Percentiles rank a stretch among this genome's conserved stretches.
phyloP scores from a whole-genome alignment of 1,140 invertebrate genomes.

The Neomicropteryx cornuta region DNA sequence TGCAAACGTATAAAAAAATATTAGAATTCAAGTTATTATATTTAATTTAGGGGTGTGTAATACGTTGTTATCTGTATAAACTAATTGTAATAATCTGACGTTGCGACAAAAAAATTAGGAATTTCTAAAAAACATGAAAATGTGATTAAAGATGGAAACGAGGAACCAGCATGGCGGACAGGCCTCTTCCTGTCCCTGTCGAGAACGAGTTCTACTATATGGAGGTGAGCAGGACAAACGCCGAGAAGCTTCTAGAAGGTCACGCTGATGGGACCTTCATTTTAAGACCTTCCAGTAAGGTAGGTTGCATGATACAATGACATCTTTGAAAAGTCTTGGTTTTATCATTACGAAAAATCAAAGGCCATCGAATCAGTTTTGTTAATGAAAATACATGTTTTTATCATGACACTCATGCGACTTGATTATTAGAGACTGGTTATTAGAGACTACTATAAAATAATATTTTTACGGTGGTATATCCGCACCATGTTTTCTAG shows the following conservation, averaged over 20 bases:
- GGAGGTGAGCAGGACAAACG: conserved; percentile 32
- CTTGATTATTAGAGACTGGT: background rate
- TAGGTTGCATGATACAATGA: conserved; percentile 8
- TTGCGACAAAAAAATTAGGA: no score
- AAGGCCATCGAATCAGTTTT: background rate
- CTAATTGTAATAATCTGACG: no score
- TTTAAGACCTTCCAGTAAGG: conserved; percentile 35
- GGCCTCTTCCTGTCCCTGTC: conserved; percentile 35
- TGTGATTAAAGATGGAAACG: background rate
- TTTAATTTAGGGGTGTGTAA: no score
- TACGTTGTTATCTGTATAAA: no score
- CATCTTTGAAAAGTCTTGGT: background rate
- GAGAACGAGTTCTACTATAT: conserved; percentile 37
- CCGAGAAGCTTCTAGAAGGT: conserved; percentile 29
- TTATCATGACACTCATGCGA: background rate
- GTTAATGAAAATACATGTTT: background rate
- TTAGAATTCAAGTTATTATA: no score
- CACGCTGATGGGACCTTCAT: conserved; percentile 35
- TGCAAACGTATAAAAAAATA: no score
- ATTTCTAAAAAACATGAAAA: background rate
- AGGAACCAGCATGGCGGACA: conserved; percentile 26
- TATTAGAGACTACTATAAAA: background rate
- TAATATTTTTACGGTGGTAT: background rate
- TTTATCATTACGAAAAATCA: conserved; percentile 2
- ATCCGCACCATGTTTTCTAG: no score